These are phyloP conservation scores for Dromococcyx pavoninus DNA, from an alignment of 2,797 vertebrate species.

Conservation along the genomic window DNA sequence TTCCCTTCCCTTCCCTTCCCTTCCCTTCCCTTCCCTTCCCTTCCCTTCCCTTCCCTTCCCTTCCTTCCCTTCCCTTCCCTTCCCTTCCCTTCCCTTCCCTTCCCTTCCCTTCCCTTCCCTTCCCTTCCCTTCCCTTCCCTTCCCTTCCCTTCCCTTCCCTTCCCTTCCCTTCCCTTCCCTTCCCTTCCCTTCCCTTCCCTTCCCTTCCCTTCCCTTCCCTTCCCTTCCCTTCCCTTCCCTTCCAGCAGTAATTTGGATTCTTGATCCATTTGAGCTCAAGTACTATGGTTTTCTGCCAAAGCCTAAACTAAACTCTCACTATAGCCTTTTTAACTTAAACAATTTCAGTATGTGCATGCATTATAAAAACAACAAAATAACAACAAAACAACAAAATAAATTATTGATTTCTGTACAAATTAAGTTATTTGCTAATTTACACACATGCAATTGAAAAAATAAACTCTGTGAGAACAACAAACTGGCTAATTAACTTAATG, in stretches of 20 bases:
- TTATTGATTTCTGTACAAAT: slow-evolving; percentile 67
- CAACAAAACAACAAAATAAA: slow-evolving; percentile 18
- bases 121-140: too few species aligned
- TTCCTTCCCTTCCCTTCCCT: too few species aligned
- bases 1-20: too few species aligned
- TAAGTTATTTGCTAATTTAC: slow-evolving; percentile 62
- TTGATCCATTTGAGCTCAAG: background rate
- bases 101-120: too few species aligned
- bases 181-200: too few species aligned
- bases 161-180: too few species aligned
- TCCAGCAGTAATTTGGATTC: background rate
- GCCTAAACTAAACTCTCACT: background rate
- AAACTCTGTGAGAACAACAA: slow-evolving; percentile 65
- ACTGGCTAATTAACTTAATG: slow-evolving; percentile 68
- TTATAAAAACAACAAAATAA: slow-evolving; percentile 30
- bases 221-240: too few species aligned
- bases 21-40: too few species aligned
- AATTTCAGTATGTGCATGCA: slow-evolving; percentile 29
- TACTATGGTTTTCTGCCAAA: background rate
- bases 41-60: too few species aligned
- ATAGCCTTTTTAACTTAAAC: background rate
- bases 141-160: too few species aligned
- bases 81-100: too few species aligned
- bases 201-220: too few species aligned
- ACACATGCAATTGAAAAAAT: slow-evolving; percentile 62